Conservation (phyloP, 2,113 vertebrate genomes). For the Actenoides hombroni region DNA sequence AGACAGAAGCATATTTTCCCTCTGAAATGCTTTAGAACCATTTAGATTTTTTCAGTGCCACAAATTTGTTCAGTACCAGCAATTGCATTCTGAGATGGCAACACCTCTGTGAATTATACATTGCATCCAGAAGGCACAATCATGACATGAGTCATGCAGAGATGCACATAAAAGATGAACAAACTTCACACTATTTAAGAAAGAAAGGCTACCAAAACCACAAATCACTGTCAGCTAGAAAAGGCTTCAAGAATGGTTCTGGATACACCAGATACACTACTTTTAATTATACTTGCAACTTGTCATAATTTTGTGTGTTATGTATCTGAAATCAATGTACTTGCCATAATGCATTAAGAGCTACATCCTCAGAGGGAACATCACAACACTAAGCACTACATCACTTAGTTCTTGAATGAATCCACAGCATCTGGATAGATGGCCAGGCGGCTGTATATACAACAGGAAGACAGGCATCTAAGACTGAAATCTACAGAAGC, state of each 20-base stretch:
- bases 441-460: not conserved
- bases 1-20: not conserved
- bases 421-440: not conserved
- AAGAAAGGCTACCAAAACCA: not conserved
- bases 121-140: not conserved
- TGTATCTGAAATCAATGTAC: conserved; percentile 2
- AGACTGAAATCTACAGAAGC: not conserved
- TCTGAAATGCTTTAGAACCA: not conserved
- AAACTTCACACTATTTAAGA: not conserved
- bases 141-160: not conserved
- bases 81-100: not conserved
- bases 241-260: not conserved
- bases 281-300: conserved; percentile 20
- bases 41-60: not conserved
- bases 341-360: not conserved
- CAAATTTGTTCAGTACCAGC: not conserved
- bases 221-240: not conserved
- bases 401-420: not conserved
- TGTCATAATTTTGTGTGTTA: not conserved
- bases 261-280: not conserved
- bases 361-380: conserved; percentile 10
- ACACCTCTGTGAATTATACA: not conserved
- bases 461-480: not conserved
- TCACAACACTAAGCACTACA: not conserved
- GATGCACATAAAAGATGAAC: not conserved